Evolutionary conservation across 1,140 invertebrate genomes (phyloP), one percentile per base, ranked within the genome.

Genomic region (Uloborus diversus): DNA sequence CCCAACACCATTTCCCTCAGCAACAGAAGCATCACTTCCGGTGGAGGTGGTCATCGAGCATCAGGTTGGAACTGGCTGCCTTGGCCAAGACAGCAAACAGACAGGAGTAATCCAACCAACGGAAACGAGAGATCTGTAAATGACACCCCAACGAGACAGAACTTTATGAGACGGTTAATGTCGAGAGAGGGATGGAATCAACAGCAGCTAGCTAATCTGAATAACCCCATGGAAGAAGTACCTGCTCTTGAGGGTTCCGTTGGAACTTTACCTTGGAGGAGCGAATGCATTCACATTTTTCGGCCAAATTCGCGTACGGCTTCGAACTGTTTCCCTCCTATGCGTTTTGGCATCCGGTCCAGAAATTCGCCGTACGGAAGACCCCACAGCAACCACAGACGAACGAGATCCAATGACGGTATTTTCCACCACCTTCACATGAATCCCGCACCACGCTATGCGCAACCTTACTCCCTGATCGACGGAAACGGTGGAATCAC

Each of bases 371-470:
- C 69, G 9, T 69, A 70, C 47, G 68, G 80, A 27, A 28, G 75
- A 56, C 68, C 71, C 1, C 37, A 28, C 4, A 37, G 20, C 23
- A 68, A 57, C 33, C 81, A 82, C 32, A 20, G 82, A 59, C 42
- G 82, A 30, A 82, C 82, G 7, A 17, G 83, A 30, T 84, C 83
- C 3, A 84, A 84, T 69, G 83, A 84, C 62, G 83, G 75, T 7
- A 57, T 84, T 20, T 84, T 84, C 32, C 83, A 84, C 28, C 83
- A 84, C 42, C 33, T 83, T 70, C 78, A 81, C 53, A 76, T 81
- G 62, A 81, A 81, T 56, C 27, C 64, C n/a, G 17, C 64, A 20
- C 56, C 81, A 25, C 65, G 71, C 23, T 78, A 57, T 35, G 37
- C 69, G 3, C 78, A 71, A 11, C 79, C 65, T 33, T 69, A 51